Conservation (phyloP, 2,888 invertebrate genomes). For the Thyatira batis region DNA sequence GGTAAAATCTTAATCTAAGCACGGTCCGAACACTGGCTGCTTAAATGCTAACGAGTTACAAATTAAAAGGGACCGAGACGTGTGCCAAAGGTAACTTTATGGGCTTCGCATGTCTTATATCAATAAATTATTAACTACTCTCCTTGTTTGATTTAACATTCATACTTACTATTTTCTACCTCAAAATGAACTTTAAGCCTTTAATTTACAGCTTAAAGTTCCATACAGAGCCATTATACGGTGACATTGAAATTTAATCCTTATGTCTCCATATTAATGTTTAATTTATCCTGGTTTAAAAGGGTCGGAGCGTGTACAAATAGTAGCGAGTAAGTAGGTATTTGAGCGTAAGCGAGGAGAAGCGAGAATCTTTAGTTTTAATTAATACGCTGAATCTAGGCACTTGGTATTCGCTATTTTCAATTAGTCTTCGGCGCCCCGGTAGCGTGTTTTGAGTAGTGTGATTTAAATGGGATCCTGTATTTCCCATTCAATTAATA, state of each 20-base stretch:
- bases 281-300: constrained; percentile 62
- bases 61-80: constrained; percentile 79
- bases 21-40: constrained; percentile 47
- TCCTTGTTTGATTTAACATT: constrained; percentile 78
- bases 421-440: constrained; percentile 69
- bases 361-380: constrained; percentile 77
- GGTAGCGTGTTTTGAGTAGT: constrained; percentile 74
- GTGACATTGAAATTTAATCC: constrained; percentile 63
- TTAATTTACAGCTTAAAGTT: constrained; percentile 61
- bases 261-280: constrained; percentile 60
- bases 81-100: constrained; percentile 81
- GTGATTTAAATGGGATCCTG: constrained; percentile 65
- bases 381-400: constrained; percentile 75
- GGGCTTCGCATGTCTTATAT: constrained; percentile 82
- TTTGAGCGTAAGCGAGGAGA: constrained; percentile 67
- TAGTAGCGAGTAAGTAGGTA: constrained; percentile 60
- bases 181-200: constrained; percentile 62
- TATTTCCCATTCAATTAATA: constrained; percentile 63
- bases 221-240: constrained; percentile 29
- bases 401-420: constrained; percentile 67
- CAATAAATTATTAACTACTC: constrained; percentile 82
- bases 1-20: constrained; percentile 71
- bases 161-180: constrained; percentile 57
- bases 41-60: constrained; percentile 77
- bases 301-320: constrained; percentile 46